These are phyloP conservation scores for Cetonia aurata DNA, from an alignment of 2,888 invertebrate species.

Conservation along the genomic window DNA sequence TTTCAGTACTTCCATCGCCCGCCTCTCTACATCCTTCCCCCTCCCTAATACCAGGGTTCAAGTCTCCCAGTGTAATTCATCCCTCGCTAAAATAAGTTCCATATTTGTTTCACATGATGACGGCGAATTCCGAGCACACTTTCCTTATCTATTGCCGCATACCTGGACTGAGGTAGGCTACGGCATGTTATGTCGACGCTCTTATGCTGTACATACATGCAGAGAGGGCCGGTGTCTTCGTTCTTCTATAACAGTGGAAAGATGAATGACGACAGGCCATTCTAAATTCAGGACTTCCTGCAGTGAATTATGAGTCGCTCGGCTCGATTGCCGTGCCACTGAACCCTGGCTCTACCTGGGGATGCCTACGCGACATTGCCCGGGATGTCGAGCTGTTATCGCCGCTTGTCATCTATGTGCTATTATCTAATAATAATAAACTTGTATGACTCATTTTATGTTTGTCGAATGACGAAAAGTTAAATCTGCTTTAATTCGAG, in stretches of 20 bases:
- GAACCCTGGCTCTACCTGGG: slow-evolving; percentile 27
- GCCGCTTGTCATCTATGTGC: slow-evolving; percentile 33
- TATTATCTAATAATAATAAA: too few relatives aligned
- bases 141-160: slow-evolving; percentile 51
- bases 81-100: slow-evolving; percentile 45
- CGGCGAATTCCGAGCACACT: slow-evolving; percentile 51
- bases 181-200: not conserved
- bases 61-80: slow-evolving; percentile 44
- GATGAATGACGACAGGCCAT: slow-evolving; percentile 52
- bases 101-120: slow-evolving; percentile 49
- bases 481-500: too few relatives aligned
- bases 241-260: slow-evolving; percentile 46
- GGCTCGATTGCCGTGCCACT: not conserved
- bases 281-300: slow-evolving; percentile 50
- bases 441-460: slow-evolving; percentile 31
- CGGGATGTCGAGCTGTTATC: slow-evolving; percentile 15
- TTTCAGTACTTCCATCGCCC: slow-evolving; percentile 1
- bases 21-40: too few relatives aligned
- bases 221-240: slow-evolving; percentile 18
- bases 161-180: slow-evolving; percentile 15
- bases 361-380: not conserved
- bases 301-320: slow-evolving; percentile 51
- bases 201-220: slow-evolving; percentile 19
- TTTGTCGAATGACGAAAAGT: too few relatives aligned
- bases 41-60: too few relatives aligned